These are phyloP conservation scores for Chrysaora quinquecirrha DNA, from an alignment of 30 jellyfish, hydroid and myxozoan genomes.

Conservation along the genomic window DNA sequence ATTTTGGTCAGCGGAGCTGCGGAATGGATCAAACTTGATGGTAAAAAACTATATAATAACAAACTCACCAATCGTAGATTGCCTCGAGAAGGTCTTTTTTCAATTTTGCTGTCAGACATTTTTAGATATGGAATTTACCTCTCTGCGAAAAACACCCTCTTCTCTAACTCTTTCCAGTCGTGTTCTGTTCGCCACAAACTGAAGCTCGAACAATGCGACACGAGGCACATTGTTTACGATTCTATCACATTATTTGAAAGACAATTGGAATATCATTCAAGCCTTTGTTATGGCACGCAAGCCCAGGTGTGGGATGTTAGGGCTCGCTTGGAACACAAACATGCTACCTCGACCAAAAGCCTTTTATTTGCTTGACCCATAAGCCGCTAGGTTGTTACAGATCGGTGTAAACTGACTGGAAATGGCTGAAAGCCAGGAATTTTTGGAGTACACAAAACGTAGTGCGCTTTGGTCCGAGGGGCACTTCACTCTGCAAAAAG, in stretches of 20 bases:
- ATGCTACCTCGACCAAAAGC: neutral
- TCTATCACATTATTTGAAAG: constrained; percentile 53
- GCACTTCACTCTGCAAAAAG: no score
- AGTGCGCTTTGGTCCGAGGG: no score
- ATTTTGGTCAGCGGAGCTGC: neutral
- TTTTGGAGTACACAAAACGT: no score
- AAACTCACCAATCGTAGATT: constrained; percentile 51
- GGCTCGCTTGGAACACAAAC: constrained; percentile 8
- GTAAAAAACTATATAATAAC: neutral
- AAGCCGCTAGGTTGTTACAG: neutral
- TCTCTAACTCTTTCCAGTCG: neutral
- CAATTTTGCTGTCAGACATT: constrained; percentile 13
- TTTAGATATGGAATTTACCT: neutral
- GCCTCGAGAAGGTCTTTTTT: constrained; percentile 60
- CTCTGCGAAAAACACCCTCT: neutral
- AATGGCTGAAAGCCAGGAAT: no score
- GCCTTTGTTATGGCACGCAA: constrained; percentile 59
- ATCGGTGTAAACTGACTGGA: no score
- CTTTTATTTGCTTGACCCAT: neutral
- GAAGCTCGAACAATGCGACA: constrained; percentile 42
- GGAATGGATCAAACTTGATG: neutral
- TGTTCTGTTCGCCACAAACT: neutral
- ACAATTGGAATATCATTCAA: constrained; percentile 53
- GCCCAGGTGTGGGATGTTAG: constrained; percentile 73
- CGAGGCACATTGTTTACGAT: constrained; percentile 60